Evolutionary conservation across 1,140 invertebrate species (phyloP).

Genomic region (Nylanderia fulva): DNA sequence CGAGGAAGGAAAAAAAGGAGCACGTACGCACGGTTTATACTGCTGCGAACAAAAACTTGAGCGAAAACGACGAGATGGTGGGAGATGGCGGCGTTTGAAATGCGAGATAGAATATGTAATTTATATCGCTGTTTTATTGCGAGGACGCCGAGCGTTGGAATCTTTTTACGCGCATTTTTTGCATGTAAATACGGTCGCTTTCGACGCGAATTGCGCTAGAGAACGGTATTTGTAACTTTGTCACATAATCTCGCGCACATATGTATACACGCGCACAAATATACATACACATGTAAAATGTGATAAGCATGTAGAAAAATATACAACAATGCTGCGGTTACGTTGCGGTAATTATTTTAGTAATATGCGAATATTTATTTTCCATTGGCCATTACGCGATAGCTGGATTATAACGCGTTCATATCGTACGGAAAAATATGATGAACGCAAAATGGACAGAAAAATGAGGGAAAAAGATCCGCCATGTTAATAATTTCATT

Average conservation of each 20-base stretch:
- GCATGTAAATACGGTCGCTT: constrained; percentile 52
- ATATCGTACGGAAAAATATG: background rate
- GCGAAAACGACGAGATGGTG: constrained; percentile 27
- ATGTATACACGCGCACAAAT: too few species aligned
- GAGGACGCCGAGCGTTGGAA: constrained; percentile 17
- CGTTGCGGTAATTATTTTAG: constrained; percentile 33
- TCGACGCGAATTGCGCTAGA: constrained; percentile 18
- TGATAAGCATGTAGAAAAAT: constrained; percentile 36
- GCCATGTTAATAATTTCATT: constrained; percentile 15
- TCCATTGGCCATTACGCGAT: constrained; percentile 14
- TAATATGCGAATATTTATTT: constrained; percentile 40
- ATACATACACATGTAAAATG: background rate
- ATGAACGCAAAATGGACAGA: background rate
- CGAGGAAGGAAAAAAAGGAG: constrained; percentile 5
- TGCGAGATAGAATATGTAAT: constrained; percentile 55
- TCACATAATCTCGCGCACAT: background rate
- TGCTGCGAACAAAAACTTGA: constrained; percentile 32
- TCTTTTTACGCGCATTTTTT: constrained; percentile 46
- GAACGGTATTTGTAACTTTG: background rate
- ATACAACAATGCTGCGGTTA: constrained; percentile 11
- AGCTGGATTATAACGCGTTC: constrained; percentile 7
- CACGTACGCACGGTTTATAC: background rate
- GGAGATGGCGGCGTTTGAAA: constrained; percentile 44
- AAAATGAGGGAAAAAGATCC: background rate
- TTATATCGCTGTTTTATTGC: constrained; percentile 60